These are phyloP conservation scores for Falco columbarius DNA, from an alignment of 2,797 vertebrate genomes.

Conservation along the genomic window DNA sequence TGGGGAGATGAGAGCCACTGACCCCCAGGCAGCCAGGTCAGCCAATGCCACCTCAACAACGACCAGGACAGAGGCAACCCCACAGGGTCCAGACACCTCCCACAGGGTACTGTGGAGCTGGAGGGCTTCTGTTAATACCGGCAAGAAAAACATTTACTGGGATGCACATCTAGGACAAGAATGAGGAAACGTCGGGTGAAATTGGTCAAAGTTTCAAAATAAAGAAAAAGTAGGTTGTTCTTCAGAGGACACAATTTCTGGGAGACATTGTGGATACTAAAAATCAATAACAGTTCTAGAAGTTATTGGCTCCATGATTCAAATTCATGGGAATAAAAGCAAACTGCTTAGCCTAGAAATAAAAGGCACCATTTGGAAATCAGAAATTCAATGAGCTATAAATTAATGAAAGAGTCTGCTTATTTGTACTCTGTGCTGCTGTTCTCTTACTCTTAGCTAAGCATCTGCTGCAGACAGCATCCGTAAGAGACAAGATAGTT, in stretches of 20 bases:
- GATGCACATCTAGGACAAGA: not conserved
- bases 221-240: not conserved
- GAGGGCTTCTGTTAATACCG: not conserved
- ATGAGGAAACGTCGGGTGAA: not conserved
- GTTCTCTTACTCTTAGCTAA: not conserved
- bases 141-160: not conserved
- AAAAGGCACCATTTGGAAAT: not conserved
- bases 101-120: fast-evolving
- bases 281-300: not conserved
- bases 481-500: not conserved
- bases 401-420: not conserved
- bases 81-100: not conserved
- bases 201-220: not conserved
- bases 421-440: not conserved
- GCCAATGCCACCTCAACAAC: not conserved
- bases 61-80: not conserved
- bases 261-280: not conserved
- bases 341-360: not conserved
- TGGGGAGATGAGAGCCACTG: not conserved
- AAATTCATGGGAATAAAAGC: not conserved
- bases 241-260: not conserved
- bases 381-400: not conserved
- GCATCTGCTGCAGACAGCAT: not conserved
- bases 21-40: not conserved
- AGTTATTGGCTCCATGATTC: not conserved